These are phyloP conservation scores for Chloropsis hardwickii DNA, from an alignment of 2,113 vertebrate genomes.

Conservation along the genomic window DNA sequence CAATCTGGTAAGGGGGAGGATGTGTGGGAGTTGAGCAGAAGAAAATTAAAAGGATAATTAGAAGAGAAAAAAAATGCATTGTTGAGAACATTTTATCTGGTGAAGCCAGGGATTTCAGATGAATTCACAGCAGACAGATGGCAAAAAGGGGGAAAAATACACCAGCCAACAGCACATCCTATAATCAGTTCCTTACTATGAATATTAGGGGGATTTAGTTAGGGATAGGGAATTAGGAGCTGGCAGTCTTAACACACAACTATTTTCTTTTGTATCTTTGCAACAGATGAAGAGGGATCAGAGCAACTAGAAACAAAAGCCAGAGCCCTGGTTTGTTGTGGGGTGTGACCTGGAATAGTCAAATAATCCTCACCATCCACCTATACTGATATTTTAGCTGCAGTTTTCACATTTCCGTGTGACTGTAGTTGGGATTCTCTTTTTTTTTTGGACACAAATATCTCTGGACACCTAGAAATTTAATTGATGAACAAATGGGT, in stretches of 20 bases:
- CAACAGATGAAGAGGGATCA: neutral
- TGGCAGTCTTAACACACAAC: neutral
- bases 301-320: neutral
- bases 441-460: neutral
- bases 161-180: neutral
- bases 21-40: conserved; percentile 53
- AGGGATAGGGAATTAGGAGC: neutral
- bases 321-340: neutral
- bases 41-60: conserved; percentile 66
- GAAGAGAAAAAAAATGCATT: neutral
- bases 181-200: neutral
- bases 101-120: conserved; percentile 40
- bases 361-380: neutral
- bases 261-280: neutral
- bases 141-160: neutral
- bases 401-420: neutral
- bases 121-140: conserved; percentile 60
- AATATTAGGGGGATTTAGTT: conserved; percentile 6
- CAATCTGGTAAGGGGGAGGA: conserved; percentile 61
- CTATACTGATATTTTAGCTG: neutral
- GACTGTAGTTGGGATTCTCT: neutral
- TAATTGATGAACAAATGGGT: neutral
- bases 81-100: conserved; percentile 37
- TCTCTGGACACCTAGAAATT: neutral
- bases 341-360: neutral